phyloP scores from a whole-genome alignment of 2,888 invertebrate species.

The Endotricha flammealis region DNA sequence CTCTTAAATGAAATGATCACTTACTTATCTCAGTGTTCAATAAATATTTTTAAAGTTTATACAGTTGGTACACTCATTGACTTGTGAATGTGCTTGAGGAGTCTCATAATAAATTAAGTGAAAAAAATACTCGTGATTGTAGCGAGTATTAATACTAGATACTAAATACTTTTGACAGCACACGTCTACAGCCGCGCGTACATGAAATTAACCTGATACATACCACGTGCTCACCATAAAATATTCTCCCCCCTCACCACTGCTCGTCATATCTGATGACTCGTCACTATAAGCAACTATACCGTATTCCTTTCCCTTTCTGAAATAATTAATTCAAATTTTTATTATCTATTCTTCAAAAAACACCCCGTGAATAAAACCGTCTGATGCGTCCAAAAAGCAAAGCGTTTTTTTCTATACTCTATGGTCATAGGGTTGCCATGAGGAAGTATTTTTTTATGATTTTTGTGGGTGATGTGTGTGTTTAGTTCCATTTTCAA shows the following conservation, averaged over 20 bases:
- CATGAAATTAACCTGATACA: constrained; percentile 40
- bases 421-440: constrained; percentile 6
- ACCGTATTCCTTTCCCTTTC: constrained; percentile 59
- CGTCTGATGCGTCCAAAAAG: constrained; percentile 22
- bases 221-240: constrained; percentile 62
- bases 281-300: constrained; percentile 66
- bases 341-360: constrained; percentile 18
- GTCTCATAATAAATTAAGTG: too few relatives aligned
- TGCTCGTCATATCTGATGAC: constrained; percentile 46
- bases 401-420: constrained; percentile 21
- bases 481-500: too few relatives aligned
- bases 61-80: too few relatives aligned
- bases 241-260: constrained; percentile 55
- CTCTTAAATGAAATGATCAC: too few relatives aligned
- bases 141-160: background rate
- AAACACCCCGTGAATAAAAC: background rate
- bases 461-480: too few relatives aligned
- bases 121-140: background rate
- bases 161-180: constrained; percentile 11
- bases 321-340: constrained; percentile 58
- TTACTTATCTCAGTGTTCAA: too few relatives aligned
- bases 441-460: too few relatives aligned
- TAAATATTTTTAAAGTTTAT: too few relatives aligned
- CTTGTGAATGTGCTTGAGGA: too few relatives aligned
- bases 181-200: constrained; percentile 5